Conservation (phyloP, 2,888 invertebrate species). For the Caenorhabditis zanzibari region DNA sequence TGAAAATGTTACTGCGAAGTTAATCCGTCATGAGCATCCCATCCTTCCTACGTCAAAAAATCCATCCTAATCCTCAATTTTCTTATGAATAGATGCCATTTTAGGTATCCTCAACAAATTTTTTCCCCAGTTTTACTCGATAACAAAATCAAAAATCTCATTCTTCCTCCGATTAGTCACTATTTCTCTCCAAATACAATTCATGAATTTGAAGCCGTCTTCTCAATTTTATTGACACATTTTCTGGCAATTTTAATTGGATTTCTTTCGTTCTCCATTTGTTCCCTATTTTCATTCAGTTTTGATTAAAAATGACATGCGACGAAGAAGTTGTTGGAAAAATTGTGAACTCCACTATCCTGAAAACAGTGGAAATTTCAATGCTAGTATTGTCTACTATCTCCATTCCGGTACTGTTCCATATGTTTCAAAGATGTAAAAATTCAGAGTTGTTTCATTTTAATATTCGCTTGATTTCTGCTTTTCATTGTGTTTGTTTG, state of each 20-base stretch:
- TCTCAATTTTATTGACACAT: background rate
- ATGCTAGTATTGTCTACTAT: slow-evolving; percentile 13
- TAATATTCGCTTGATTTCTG: slow-evolving; percentile 42
- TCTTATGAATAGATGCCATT: background rate
- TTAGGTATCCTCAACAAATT: background rate
- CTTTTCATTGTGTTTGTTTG: slow-evolving; percentile 35
- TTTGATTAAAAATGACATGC: slow-evolving; percentile 14
- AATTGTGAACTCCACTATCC: slow-evolving; percentile 3
- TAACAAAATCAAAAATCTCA: background rate
- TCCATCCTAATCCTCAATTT: background rate
- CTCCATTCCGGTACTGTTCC: slow-evolving; percentile 23
- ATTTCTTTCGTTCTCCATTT: background rate
- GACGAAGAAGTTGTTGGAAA: slow-evolving; percentile 2
- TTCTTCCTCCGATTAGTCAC: background rate
- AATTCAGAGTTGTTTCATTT: slow-evolving; percentile 40
- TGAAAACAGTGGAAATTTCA: background rate
- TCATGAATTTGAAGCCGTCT: background rate
- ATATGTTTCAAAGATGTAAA: slow-evolving; percentile 30
- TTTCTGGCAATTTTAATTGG: too few species aligned
- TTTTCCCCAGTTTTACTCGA: background rate
- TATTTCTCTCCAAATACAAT: too few species aligned
- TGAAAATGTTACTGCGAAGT: background rate
- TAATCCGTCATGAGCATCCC: slow-evolving; percentile 3
- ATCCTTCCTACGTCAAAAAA: background rate
- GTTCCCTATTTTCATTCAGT: too few species aligned